Percentiles rank a stretch among this genome's conserved stretches.
phyloP scores from a whole-genome alignment of 1,140 invertebrate genomes.

The Bombyx mori region ASM3026992v2 NC_085126.1:8876501-8877000 shows the following conservation, averaged over 20 bases:
- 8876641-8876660: no score
- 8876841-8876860: conserved; percentile 1
- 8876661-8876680: no score
- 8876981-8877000: not conserved
- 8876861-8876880: not conserved
- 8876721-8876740: not conserved
- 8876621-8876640: no score
- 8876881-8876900: not conserved
- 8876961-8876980: not conserved
- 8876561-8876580: no score
- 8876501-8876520: no score
- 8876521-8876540: no score
- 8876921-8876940: not conserved
- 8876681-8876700: no score
- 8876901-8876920: not conserved
- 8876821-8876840: not conserved
- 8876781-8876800: conserved; percentile 2
- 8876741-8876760: conserved; percentile 2
- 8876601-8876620: no score
- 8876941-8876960: not conserved
- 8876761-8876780: conserved; percentile 1
- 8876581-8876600: no score
- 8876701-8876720: no score
- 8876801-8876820: not conserved
- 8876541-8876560: no score